Conservation (phyloP, 2,888 invertebrate genomes). For the Heliconius ismenius region DNA sequence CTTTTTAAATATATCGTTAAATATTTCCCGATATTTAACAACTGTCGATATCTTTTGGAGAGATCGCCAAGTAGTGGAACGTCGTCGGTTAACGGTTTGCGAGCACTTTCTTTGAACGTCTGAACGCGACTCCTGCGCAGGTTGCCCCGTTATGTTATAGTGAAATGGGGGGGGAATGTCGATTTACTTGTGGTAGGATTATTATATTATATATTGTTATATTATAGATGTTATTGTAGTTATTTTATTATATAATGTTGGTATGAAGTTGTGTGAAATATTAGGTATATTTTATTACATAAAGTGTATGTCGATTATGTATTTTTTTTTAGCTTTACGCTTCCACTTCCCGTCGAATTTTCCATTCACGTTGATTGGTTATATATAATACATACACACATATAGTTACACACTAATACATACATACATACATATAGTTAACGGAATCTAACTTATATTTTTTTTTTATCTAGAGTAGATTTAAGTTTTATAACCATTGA, state of each 20-base stretch:
- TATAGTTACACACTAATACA: no score
- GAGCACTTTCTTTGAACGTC: conserved; percentile 64
- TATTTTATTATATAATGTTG: neutral
- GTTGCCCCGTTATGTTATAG: conserved; percentile 48
- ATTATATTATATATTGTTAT: neutral
- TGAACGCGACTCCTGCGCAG: conserved; percentile 60
- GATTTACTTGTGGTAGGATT: neutral
- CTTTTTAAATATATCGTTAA: no score
- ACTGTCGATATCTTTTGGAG: conserved; percentile 28
- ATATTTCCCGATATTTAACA: conserved; percentile 25
- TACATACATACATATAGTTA: no score
- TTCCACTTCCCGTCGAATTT: no score
- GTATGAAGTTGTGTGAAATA: neutral
- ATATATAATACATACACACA: no score
- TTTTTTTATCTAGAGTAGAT: no score
- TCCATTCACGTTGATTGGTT: no score
- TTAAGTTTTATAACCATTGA: no score
- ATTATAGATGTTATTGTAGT: neutral
- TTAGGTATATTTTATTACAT: neutral
- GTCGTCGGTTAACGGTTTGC: conserved; percentile 43
- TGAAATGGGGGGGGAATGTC: conserved; percentile 32
- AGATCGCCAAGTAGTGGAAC: conserved; percentile 31
- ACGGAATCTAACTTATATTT: no score
- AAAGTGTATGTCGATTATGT: neutral
- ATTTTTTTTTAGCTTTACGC: neutral